These are phyloP conservation scores for Nylanderia fulva DNA, from an alignment of 1,140 invertebrate genomes.

Conservation along the genomic window DNA sequence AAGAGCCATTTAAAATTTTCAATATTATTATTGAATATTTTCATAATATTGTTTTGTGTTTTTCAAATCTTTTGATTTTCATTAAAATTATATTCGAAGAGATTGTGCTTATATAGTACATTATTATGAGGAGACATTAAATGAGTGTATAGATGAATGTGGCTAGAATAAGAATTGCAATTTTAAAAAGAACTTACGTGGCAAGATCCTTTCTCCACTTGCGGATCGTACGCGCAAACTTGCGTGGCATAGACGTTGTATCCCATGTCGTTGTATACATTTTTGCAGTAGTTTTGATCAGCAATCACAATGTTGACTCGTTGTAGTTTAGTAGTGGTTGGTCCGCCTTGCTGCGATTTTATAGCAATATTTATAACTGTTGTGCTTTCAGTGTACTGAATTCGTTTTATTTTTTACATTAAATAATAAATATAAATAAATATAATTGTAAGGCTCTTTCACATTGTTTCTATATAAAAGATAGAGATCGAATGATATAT, in stretches of 20 bases:
- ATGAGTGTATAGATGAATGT: background rate
- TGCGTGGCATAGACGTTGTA: constrained; percentile 52
- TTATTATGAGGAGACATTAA: background rate
- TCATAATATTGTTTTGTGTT: background rate
- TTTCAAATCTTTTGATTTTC: background rate
- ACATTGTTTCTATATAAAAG: background rate
- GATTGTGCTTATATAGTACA: background rate
- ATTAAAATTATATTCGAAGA: background rate
- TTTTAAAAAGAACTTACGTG: constrained; percentile 63
- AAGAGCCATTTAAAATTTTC: background rate
- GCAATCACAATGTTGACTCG: constrained; percentile 58
- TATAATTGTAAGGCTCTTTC: background rate
- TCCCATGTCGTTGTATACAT: background rate
- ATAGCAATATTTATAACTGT: background rate
- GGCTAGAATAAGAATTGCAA: background rate
- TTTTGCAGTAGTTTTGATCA: constrained; percentile 47
- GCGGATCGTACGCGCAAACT: constrained; percentile 68
- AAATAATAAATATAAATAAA: background rate
- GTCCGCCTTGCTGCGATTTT: constrained; percentile 63
- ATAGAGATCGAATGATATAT: background rate
- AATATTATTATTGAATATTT: background rate
- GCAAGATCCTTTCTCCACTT: constrained; percentile 63
- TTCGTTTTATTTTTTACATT: background rate
- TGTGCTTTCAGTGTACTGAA: background rate
- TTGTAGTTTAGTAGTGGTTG: constrained; percentile 52